Conservation (phyloP, 2,797 vertebrate genomes). For the Scyliorhinus canicula region DNA sequence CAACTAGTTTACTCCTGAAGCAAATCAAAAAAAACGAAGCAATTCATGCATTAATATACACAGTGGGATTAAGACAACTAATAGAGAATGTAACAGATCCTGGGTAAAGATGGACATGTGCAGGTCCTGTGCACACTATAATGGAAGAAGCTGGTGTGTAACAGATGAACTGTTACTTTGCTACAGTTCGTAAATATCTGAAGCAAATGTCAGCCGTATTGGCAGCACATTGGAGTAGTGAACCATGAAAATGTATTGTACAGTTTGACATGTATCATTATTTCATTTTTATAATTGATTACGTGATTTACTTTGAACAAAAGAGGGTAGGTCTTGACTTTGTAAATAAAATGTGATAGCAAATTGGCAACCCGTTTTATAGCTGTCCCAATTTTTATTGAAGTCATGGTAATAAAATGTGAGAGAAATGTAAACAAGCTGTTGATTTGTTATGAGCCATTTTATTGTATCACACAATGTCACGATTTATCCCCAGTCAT, state of each 20-base stretch:
- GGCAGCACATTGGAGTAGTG: not conserved
- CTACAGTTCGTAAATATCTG: not conserved
- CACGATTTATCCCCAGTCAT: not conserved
- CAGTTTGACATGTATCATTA: not conserved
- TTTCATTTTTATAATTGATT: not conserved
- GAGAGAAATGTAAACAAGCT: not conserved
- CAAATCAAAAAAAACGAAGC: not conserved
- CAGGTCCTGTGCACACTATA: not conserved
- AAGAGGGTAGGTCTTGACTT: not conserved
- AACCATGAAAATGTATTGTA: not conserved
- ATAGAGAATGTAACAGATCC: not conserved
- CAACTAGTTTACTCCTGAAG: not conserved
- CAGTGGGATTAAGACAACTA: not conserved
- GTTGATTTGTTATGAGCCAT: not conserved
- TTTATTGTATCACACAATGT: too few relatives aligned
- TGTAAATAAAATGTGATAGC: not conserved
- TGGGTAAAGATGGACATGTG: not conserved
- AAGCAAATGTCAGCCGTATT: not conserved
- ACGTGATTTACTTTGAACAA: not conserved
- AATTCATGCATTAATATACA: not conserved
- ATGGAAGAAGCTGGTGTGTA: not conserved
- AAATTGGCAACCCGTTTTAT: not conserved
- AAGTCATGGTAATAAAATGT: not conserved
- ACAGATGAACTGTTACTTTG: too few relatives aligned
- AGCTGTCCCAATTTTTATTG: not conserved